These are phyloP conservation scores for Cydia splendana DNA, from an alignment of 1,140 invertebrate genomes.

Conservation along the genomic window DNA sequence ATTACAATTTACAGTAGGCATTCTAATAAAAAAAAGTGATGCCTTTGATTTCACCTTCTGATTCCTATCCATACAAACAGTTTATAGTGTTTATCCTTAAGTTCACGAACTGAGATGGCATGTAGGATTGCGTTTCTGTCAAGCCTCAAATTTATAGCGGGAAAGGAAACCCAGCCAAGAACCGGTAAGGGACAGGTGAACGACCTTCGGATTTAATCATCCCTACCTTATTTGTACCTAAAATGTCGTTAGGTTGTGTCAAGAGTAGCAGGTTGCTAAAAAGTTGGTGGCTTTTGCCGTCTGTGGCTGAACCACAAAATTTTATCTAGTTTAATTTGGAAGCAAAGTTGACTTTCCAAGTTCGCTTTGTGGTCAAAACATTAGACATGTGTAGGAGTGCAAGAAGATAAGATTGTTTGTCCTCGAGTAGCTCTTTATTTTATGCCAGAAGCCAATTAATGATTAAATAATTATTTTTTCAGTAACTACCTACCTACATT, in stretches of 20 bases:
- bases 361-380: neutral
- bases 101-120: slow-evolving; percentile 5
- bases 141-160: slow-evolving; percentile 19
- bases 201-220: slow-evolving; percentile 21
- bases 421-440: too few relatives aligned
- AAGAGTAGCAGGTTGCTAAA: slow-evolving; percentile 8
- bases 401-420: too few relatives aligned
- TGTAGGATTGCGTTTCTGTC: slow-evolving; percentile 5
- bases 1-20: too few relatives aligned
- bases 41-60: neutral
- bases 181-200: slow-evolving; percentile 21
- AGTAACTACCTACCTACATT: too few relatives aligned
- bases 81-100: neutral
- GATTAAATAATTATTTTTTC: too few relatives aligned
- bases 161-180: slow-evolving; percentile 20
- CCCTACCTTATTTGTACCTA: slow-evolving; percentile 5
- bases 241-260: neutral
- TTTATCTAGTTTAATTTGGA: neutral
- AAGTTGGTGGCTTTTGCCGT: neutral
- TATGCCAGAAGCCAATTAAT: too few relatives aligned
- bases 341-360: neutral
- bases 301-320: neutral
- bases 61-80: neutral
- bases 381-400: neutral
- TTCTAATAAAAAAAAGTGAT: too few relatives aligned